These are phyloP conservation scores for Himalopsyche japonica DNA, from an alignment of 2,888 invertebrate genomes.

Conservation along the genomic window DNA sequence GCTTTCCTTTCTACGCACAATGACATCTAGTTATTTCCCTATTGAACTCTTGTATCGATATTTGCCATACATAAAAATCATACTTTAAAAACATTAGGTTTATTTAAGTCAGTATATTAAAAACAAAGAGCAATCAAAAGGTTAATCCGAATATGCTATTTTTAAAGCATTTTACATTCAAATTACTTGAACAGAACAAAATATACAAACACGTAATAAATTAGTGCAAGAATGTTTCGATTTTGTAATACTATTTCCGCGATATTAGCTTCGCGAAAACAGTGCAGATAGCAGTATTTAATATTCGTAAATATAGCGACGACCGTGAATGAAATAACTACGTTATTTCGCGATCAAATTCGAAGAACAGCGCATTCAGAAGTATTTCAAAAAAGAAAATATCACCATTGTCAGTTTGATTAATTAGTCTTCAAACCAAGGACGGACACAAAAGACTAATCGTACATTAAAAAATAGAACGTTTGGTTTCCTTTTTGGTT, in stretches of 20 bases:
- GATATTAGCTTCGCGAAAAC: background rate
- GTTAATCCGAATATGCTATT: too few relatives aligned
- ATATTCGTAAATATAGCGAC: background rate
- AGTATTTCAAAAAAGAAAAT: background rate
- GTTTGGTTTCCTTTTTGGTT: background rate
- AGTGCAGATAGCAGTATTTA: background rate
- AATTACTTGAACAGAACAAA: background rate
- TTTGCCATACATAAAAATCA: too few relatives aligned
- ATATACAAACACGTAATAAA: background rate
- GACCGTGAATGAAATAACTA: too few relatives aligned
- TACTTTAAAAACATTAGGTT: too few relatives aligned
- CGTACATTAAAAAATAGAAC: background rate
- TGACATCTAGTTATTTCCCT: too few relatives aligned
- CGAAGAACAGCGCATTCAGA: too few relatives aligned
- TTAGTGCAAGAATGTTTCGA: background rate
- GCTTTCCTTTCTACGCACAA: too few relatives aligned
- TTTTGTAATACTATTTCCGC: background rate
- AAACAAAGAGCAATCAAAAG: too few relatives aligned
- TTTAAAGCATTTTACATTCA: too few relatives aligned
- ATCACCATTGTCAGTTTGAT: background rate
- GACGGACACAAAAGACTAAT: slow-evolving; percentile 2
- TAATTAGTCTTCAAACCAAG: background rate
- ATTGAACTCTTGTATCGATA: too few relatives aligned
- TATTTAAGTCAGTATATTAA: too few relatives aligned
- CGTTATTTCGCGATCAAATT: too few relatives aligned